Evolutionary conservation across 2,113 vertebrate genomes (phyloP).

Genomic region (Cyphomyrus plagiostoma): DNA sequence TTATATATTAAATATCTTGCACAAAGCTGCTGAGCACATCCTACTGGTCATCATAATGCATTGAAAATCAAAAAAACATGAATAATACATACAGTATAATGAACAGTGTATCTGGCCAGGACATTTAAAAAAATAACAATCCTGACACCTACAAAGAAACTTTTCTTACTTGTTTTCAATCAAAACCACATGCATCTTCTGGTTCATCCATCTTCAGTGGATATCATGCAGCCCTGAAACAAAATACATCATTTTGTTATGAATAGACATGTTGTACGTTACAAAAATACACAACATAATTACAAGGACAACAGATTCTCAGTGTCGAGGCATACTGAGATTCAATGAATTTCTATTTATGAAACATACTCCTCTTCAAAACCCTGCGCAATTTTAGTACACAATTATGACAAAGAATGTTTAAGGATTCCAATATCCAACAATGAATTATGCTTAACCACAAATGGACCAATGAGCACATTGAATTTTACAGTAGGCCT

Average conservation of each 20-base stretch:
- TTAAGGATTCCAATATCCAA: background rate
- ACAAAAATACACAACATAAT: background rate
- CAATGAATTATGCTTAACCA: background rate
- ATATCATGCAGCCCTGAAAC: conserved; percentile 1
- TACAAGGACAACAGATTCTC: background rate
- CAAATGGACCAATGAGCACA: background rate
- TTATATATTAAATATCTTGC: background rate
- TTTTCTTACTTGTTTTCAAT: conserved; percentile 2
- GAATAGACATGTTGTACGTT: background rate
- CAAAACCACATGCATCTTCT: background rate
- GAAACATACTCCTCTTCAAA: background rate
- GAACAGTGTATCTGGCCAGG: background rate
- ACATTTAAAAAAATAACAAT: conserved; percentile 7
- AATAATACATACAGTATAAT: background rate
- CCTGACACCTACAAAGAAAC: conserved; percentile 16
- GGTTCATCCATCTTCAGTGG: background rate
- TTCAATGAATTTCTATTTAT: background rate
- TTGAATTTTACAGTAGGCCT: background rate
- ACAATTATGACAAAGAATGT: background rate
- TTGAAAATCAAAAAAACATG: background rate
- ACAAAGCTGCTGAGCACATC: conserved; percentile 40
- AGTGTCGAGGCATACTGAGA: background rate
- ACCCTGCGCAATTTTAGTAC: background rate
- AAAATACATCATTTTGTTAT: background rate
- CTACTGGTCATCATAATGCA: conserved; percentile 43